Evolutionary conservation across 2,797 vertebrate genomes (phyloP).

Genomic region (Enteromius mattozi): DNA sequence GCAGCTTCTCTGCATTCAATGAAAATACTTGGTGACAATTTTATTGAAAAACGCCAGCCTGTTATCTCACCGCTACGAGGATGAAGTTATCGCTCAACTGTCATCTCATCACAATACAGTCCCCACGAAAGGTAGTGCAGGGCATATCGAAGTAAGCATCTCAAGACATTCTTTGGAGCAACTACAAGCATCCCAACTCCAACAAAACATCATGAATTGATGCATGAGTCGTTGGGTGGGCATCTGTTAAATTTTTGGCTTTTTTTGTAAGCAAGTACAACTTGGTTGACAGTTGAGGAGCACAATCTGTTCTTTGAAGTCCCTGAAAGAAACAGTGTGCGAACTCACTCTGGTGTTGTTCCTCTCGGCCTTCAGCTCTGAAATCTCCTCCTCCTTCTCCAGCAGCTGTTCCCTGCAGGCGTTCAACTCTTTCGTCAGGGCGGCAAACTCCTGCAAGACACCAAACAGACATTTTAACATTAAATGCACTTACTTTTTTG

Average conservation of each 20-base stretch:
- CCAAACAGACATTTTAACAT: slow-evolving; percentile 40
- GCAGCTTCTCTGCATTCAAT: slow-evolving; percentile 12
- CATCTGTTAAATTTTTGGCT: background rate
- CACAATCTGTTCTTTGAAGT: slow-evolving; percentile 26
- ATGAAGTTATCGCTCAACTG: background rate
- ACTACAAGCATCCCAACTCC: background rate
- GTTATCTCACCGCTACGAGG: background rate
- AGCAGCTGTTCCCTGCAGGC: slow-evolving; percentile 95
- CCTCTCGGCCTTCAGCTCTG: slow-evolving; percentile 97
- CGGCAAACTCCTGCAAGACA: slow-evolving; percentile 92
- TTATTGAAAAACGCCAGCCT: background rate
- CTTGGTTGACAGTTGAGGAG: background rate
- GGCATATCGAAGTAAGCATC: background rate
- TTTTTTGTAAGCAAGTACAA: slow-evolving; percentile 5
- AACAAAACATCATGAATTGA: slow-evolving; percentile 2
- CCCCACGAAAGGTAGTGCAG: background rate
- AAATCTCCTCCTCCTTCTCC: slow-evolving; percentile 99
- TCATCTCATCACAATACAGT: background rate
- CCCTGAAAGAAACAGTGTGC: background rate
- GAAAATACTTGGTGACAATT: slow-evolving; percentile 1
- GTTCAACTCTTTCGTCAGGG: slow-evolving; percentile 97
- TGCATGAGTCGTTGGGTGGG: background rate
- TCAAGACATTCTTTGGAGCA: background rate
- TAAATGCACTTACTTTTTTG: slow-evolving; percentile 17
- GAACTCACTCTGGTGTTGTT: slow-evolving; percentile 97